Base-by-base conservation (phyloP, 2,113 vertebrate species). In the Myotis davidii region DNA sequence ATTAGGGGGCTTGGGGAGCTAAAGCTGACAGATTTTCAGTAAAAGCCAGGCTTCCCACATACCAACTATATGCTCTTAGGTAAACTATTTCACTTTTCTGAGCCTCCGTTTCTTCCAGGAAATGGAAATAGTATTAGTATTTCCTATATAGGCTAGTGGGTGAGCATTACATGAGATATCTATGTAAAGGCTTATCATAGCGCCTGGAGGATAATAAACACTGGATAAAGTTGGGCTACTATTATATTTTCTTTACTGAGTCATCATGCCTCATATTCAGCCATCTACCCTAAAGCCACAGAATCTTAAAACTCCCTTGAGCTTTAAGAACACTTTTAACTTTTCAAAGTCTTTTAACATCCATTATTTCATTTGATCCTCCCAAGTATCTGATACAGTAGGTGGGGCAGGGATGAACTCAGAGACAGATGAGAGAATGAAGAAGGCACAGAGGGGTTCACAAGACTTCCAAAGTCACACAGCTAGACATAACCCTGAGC, bases 341-440 rank as follows among this genome's bases (percentile, higher is more conserved):
- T 95, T 94, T 87, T 78, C 72, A 91, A 94, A 95, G 73, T 11
- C 45, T 94, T 94, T 91, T 70, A 85, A 70, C 27, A 93, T 42
- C 48, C 64, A 74, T 87, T 48, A 87, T 93, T 85, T 93, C 84
- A 96, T 74, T 34, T 83, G 74, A 65, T 65, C 50, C 9, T 88
- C 50, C 82, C 48, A 93, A 83, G n/a, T 77, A 77, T 42, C 48
- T 81, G 32, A 83, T 84, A 61, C 70, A 61, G 29, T 32, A 73
- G 65, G 34, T 18, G 48, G 76, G 59, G 73, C 27, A 73, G 39
- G 12, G 50, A 34, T 69, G 56, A 52, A 42, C 0, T 86, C 34
- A 25, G 12, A 42, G 61, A 88, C 27, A 32, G 50, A 90, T 12
- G 27, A 85, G 48, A 88, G 64, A 81, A 91, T 45, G 20, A 79